Evolutionary conservation across 2,113 vertebrate genomes (phyloP).

Genomic region (Sporophila hypoxantha): DNA sequence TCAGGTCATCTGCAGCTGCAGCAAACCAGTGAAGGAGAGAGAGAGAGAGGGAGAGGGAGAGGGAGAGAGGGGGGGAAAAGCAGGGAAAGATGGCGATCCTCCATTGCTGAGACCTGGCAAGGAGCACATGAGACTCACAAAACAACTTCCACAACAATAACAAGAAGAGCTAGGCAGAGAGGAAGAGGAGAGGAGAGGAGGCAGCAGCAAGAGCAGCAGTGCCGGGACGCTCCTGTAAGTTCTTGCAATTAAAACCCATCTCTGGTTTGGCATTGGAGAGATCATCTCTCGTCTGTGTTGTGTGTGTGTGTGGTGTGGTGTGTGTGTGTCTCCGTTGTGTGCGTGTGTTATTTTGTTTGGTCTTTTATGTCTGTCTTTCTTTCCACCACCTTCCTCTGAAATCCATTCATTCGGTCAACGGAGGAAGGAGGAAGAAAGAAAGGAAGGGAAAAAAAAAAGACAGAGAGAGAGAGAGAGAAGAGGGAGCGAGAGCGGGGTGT

Average conservation of each 20-base stretch:
- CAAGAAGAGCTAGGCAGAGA: constrained; percentile 69
- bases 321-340: not conserved
- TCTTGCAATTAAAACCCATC: constrained; percentile 68
- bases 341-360: not conserved
- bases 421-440: constrained; percentile 27
- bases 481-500: constrained; percentile 51
- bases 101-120: constrained; percentile 93
- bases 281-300: constrained; percentile 38
- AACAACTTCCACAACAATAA: constrained; percentile 85
- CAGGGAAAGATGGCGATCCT: constrained; percentile 98
- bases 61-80: constrained; percentile 69
- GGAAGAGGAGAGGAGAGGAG: constrained; percentile 67
- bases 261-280: constrained; percentile 66
- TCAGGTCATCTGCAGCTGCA: constrained; percentile 98
- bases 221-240: constrained; percentile 78
- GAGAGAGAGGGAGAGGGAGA: constrained; percentile 54
- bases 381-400: constrained; percentile 33
- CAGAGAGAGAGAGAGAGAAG: not conserved
- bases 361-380: not conserved
- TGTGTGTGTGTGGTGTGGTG: not conserved
- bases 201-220: constrained; percentile 69
- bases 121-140: constrained; percentile 88
- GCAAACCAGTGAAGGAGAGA: constrained; percentile 81
- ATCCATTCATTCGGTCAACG: constrained; percentile 71
- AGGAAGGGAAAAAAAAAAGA: not conserved